These are phyloP conservation scores for Sinocyclocheilus rhinocerous DNA, from an alignment of 2,113 vertebrate genomes.

Conservation along the genomic window DNA sequence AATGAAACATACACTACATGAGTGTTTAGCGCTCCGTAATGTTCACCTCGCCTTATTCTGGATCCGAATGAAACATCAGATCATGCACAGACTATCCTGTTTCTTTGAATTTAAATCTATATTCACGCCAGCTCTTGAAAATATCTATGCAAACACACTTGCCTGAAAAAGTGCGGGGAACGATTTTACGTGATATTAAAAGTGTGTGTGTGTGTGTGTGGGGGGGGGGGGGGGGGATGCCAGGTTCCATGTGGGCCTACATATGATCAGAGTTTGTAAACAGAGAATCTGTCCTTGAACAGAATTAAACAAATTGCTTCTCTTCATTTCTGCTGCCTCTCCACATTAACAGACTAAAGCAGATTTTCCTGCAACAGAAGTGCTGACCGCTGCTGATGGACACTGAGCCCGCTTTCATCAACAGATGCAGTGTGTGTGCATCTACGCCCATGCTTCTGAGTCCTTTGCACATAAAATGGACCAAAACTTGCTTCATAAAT, in stretches of 20 bases:
- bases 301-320: background rate
- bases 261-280: background rate
- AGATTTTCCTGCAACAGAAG: conserved; percentile 39
- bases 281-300: conserved; percentile 6
- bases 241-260: background rate
- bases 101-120: no score
- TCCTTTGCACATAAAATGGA: background rate
- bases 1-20: no score
- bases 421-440: background rate
- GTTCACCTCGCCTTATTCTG: no score
- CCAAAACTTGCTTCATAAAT: background rate
- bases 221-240: no score
- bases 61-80: no score
- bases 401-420: conserved; percentile 41
- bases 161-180: no score
- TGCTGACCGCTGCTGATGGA: conserved; percentile 50
- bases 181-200: no score
- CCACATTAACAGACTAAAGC: conserved; percentile 26
- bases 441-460: background rate
- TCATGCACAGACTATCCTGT: no score
- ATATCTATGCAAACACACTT: no score
- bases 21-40: no score
- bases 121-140: no score
- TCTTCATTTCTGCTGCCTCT: conserved; percentile 23
- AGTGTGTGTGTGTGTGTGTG: no score